Evolutionary conservation across 1,140 invertebrate species (phyloP).

Genomic region (Drosophila micromelanica): DNA sequence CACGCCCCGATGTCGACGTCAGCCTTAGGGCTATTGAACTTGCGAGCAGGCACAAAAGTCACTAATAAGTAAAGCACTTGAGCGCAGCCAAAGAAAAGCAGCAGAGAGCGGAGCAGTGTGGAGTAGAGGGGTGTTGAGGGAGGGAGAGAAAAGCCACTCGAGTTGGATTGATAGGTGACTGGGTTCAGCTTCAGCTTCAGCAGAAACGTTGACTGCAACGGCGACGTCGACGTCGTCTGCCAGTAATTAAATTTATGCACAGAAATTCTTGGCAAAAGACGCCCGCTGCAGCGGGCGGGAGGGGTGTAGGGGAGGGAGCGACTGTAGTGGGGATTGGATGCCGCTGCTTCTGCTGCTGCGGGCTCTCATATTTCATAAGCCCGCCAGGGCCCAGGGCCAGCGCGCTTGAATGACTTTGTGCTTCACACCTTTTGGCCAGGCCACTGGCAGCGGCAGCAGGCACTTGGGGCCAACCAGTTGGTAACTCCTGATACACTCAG

Average conservation of each 20-base stretch:
- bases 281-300: conserved; percentile 4
- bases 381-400: conserved; percentile 49
- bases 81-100: conserved; percentile 68
- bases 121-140: not conserved
- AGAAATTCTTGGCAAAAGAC: conserved; percentile 76
- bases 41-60: conserved; percentile 64
- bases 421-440: conserved; percentile 73
- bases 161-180: conserved; percentile 82
- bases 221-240: conserved; percentile 38
- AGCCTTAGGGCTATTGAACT: conserved; percentile 71
- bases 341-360: conserved; percentile 3
- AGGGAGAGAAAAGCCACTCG: conserved; percentile 70
- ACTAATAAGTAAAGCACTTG: conserved; percentile 83
- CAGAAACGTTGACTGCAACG: conserved; percentile 36
- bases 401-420: conserved; percentile 73
- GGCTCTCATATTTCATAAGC: conserved; percentile 81
- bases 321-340: not conserved
- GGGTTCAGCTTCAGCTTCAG: conserved; percentile 61
- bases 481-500: conserved; percentile 15
- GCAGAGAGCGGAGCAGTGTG: conserved; percentile 14
- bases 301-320: not conserved
- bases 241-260: conserved; percentile 82
- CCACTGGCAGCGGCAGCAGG: conserved; percentile 38
- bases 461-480: conserved; percentile 26
- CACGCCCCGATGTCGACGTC: conserved; percentile 45